Percentiles rank a stretch among this genome's conserved stretches.
Conservation (phyloP, 2,888 invertebrate genomes). For the Atrina japonica region DNA sequence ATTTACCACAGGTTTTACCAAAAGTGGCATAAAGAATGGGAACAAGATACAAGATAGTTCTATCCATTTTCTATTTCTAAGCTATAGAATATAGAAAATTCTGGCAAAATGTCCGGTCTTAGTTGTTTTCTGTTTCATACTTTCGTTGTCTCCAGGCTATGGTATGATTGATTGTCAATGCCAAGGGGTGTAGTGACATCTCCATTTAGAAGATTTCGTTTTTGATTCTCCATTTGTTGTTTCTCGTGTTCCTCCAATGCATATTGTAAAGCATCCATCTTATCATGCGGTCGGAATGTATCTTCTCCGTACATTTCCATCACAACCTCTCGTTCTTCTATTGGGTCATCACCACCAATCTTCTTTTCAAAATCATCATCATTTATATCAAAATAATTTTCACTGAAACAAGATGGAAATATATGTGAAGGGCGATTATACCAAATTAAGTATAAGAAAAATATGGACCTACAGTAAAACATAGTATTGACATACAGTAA, state of each 20-base stretch:
- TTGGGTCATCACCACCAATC: neutral
- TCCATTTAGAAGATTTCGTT: neutral
- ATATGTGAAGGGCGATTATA: no score
- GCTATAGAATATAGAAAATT: no score
- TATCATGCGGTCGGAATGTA: neutral
- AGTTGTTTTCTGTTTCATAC: neutral
- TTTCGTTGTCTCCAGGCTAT: conserved; percentile 19
- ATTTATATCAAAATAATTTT: conserved; percentile 3
- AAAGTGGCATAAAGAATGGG: no score
- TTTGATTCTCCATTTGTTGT: neutral
- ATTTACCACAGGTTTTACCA: no score
- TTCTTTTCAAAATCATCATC: conserved; percentile 13
- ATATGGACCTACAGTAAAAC: no score
- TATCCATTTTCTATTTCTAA: no score
- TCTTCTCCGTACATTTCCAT: conserved; percentile 26
- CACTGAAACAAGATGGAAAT: conserved; percentile 16
- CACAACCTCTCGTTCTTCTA: conserved; percentile 14
- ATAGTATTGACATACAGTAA: no score
- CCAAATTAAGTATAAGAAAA: no score
- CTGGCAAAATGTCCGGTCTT: no score
- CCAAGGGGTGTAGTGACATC: neutral
- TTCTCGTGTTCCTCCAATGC: conserved; percentile 18
- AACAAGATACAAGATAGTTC: no score
- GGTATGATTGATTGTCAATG: neutral
- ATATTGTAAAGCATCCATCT: neutral